Percentiles rank a stretch among this genome's conserved stretches.
phyloP scores from a whole-genome alignment of 2,797 vertebrate species.

The Balearica regulorum region DNA sequence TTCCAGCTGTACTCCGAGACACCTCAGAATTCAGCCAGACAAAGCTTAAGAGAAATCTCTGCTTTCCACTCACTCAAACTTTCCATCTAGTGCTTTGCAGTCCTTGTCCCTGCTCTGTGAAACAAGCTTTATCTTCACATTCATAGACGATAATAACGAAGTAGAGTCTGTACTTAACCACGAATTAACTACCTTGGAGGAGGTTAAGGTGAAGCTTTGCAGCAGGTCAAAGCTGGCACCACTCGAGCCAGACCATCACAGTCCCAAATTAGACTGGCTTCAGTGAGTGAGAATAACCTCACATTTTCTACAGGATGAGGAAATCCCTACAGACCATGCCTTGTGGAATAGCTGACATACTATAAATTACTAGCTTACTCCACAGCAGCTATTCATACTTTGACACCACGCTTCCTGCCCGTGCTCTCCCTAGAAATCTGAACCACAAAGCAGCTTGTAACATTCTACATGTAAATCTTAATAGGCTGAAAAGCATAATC shows the following conservation, averaged over 20 bases:
- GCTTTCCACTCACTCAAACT: background rate
- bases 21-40: background rate
- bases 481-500: conserved; percentile 32
- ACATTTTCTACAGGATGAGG: background rate
- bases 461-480: conserved; percentile 1
- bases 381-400: background rate
- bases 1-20: background rate
- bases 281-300: background rate
- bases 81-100: background rate
- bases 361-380: background rate
- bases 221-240: background rate
- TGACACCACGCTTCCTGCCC: background rate
- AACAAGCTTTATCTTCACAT: background rate
- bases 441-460: conserved; percentile 39
- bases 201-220: background rate
- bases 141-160: background rate
- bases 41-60: background rate
- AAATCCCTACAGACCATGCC: background rate
- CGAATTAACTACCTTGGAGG: background rate
- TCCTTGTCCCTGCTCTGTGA: background rate
- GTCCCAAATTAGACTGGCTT: background rate
- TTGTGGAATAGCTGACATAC: background rate
- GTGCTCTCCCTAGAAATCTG: background rate
- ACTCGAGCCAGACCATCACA: background rate
- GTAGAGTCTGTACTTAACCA: background rate